These are phyloP conservation scores for Scolopax mira DNA, from an alignment of 2,113 vertebrate species.

Conservation along the genomic window DNA sequence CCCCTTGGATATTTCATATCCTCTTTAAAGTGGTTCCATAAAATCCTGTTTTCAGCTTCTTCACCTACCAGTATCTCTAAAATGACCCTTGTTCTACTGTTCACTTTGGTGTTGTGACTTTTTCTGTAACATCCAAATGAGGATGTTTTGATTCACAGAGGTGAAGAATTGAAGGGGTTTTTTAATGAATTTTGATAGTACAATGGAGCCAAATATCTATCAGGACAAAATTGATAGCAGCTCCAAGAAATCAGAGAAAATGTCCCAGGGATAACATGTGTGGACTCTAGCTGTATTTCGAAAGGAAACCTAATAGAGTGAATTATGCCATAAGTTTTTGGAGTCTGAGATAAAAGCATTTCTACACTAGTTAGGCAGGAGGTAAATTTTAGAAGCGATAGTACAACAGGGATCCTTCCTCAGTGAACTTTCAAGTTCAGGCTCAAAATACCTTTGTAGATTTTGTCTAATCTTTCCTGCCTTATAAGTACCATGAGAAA, in stretches of 20 bases:
- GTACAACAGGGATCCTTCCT: not conserved
- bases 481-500: not conserved
- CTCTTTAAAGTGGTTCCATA: conserved; percentile 33
- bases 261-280: not conserved
- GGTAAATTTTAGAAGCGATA: not conserved
- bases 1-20: not conserved
- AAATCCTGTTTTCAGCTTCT: conserved; percentile 62
- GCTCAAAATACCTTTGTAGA: not conserved
- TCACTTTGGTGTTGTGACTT: conserved; percentile 33
- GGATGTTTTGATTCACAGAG: conserved; percentile 58
- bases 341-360: conserved; percentile 16
- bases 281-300: conserved; percentile 22
- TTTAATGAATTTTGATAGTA: conserved; percentile 50
- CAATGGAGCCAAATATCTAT: conserved; percentile 46
- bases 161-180: conserved; percentile 58
- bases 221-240: conserved; percentile 61
- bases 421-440: not conserved
- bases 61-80: conserved; percentile 46
- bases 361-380: not conserved
- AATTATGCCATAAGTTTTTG: not conserved
- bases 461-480: not conserved
- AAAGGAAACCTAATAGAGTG: conserved; percentile 21
- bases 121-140: conserved; percentile 23
- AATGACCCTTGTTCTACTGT: conserved; percentile 16
- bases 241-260: conserved; percentile 54